phyloP scores from a whole-genome alignment of 2,797 vertebrate genomes.

The Chloroceryle amazona region DNA sequence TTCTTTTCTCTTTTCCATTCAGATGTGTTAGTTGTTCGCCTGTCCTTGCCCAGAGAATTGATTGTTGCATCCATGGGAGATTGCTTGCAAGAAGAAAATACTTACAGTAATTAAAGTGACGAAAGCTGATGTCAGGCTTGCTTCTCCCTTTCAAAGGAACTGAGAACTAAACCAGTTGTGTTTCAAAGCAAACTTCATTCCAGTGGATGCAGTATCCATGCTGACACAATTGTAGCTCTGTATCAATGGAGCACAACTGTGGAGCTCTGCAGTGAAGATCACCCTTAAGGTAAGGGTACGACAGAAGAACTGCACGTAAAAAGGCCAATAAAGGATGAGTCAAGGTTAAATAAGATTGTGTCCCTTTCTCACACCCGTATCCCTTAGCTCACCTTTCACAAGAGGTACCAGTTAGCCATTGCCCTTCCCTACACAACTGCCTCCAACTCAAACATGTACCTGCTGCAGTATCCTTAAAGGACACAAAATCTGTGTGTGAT shows the following conservation, averaged over 20 bases:
- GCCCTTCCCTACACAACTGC: background rate
- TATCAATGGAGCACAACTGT: background rate
- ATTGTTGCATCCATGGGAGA: constrained; percentile 26
- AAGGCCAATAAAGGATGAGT: background rate
- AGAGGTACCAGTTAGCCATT: background rate
- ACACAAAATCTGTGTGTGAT: fast-evolving
- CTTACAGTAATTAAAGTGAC: constrained; percentile 19
- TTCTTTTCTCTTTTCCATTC: background rate
- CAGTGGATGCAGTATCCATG: background rate
- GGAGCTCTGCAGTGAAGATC: background rate
- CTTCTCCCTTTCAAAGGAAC: constrained; percentile 14
- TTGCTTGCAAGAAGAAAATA: constrained; percentile 30
- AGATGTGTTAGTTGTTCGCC: background rate
- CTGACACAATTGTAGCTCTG: background rate
- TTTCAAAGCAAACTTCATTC: constrained; percentile 13
- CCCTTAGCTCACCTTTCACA: background rate
- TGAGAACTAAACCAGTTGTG: background rate
- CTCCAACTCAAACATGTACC: fast-evolving
- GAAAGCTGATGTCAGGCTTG: background rate
- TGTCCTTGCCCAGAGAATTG: constrained; percentile 7
- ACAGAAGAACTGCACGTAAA: background rate
- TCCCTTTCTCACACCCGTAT: background rate
- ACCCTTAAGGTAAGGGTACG: background rate
- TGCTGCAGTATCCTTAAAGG: background rate
- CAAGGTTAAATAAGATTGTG: background rate